Evolutionary conservation across 2,888 invertebrate species (phyloP).

Genomic region (Cerceris rybyensis): DNA sequence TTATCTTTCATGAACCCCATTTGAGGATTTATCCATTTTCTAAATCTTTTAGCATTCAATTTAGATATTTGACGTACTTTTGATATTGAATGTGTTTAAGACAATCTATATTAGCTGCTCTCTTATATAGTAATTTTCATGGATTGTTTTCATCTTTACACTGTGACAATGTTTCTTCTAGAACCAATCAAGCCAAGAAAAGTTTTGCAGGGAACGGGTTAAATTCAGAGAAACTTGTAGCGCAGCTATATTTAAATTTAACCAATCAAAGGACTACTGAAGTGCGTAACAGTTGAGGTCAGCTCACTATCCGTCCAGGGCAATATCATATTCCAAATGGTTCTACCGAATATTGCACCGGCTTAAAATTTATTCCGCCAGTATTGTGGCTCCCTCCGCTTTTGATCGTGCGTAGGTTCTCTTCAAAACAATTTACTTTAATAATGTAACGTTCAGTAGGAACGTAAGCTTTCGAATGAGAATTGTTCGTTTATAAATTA

Average conservation of each 20-base stretch:
- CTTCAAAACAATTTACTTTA: conserved; percentile 25
- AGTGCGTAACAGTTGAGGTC: conserved; percentile 20
- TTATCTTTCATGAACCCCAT: too few species aligned
- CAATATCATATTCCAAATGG: conserved; percentile 18
- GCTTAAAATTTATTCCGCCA: conserved; percentile 30
- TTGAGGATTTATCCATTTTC: too few species aligned
- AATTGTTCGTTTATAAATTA: neutral
- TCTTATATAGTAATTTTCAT: too few species aligned
- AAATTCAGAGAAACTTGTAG: neutral
- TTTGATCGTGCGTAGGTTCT: conserved; percentile 19
- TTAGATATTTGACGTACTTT: too few species aligned
- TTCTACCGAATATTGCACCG: conserved; percentile 35
- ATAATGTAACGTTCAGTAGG: conserved; percentile 25
- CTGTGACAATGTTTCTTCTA: too few species aligned
- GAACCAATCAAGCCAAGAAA: too few species aligned
- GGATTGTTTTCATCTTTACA: too few species aligned
- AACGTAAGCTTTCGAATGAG: conserved; percentile 1
- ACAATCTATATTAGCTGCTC: too few species aligned
- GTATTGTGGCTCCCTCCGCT: conserved; percentile 28
- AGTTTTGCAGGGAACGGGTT: too few species aligned
- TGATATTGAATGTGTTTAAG: too few species aligned
- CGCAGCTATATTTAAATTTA: conserved; percentile 12
- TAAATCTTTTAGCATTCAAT: too few species aligned
- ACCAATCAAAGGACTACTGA: conserved; percentile 10
- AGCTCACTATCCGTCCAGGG: conserved; percentile 14